Base-by-base conservation (phyloP, 2,113 vertebrate species). In the Eidolon helvum region DNA sequence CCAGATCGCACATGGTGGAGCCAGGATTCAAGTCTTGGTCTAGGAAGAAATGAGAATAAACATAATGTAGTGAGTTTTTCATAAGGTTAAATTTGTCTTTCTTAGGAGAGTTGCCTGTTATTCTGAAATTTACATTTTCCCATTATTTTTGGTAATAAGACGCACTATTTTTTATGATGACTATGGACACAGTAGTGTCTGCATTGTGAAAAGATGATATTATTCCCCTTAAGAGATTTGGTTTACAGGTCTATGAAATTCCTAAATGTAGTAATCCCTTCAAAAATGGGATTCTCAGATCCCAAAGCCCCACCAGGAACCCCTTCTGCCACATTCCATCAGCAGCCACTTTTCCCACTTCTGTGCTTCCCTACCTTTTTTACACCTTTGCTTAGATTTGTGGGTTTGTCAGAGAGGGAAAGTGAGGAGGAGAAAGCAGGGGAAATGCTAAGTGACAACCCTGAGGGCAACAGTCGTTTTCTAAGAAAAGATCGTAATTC, bases 361-460 rank as follows among this genome's bases (percentile, higher is more conserved):
- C 35, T 63, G 5, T 38, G 5, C 30, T 22, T 71, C 50, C 83
- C 66, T 92, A 19, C 50, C 43, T 53, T 71, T 87, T 69, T 84
- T 30, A 21, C 4, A 65, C 59, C 80, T 96, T 26, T 71, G 86
- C 57, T 92, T 33, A 83, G 61, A 85, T 43, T 75, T 75, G 77
- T 96, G 38, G 50, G 79, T 94, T 95, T 93, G 90, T 88, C 28
- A 79, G 78, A 55, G 50, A 86, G 55, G 63, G 68, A 43, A 66
- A 94, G 40, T 57, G 61, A 93, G 80, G 35, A 77, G n/a, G n/a
- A 90, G 91, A 75, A 75, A 93, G 84, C 24, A 84, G 83, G 85
- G 30, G 93, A 94, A 95, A 91, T 94, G 93, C 69, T 78, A 97
- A 97, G 94, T 96, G 94, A 97, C 95, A 97, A 83, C 85, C 94